Evolutionary conservation across 1,140 invertebrate species (phyloP), one percentile per base, ranked within the genome.

Genomic region (Chionoecetes opilio): DNA sequence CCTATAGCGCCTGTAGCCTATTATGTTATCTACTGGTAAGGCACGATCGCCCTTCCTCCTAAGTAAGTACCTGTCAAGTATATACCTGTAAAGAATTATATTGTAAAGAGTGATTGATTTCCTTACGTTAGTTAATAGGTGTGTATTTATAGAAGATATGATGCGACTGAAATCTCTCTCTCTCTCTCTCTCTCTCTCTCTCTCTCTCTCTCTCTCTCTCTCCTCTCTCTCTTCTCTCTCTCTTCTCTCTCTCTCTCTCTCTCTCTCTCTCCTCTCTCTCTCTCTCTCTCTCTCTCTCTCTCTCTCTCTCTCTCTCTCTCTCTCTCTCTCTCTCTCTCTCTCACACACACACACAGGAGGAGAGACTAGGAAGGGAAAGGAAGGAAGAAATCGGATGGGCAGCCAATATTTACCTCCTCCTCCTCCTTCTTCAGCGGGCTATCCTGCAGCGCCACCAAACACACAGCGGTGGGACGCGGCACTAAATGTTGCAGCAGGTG

Each of bases 1-100:
- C 46, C 8, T 17, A 91, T 46, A 91, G 89, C 29, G 46, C 89
- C 89, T 53, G 46, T 29, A 31, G 89, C n/a, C n/a, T 11, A 29
- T 3, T 53, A 53, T 75, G 31, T 26, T 2, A 34, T 21, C 26
- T 31, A n/a, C 89, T 91, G 46, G n/a, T n/a, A n/a, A 91, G 75
- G 89, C 32, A 31, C 41, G 34, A 46, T 91, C 11, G 31, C 34
- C 46, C 89, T 75, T 21, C 31, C 82, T 93, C 21, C 17, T 11
- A 9, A 35, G 32, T 35, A 82, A 82, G 35, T 92, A 63, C 46
- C 82, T 34, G 35, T 82, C 38, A 35, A 82, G n/a, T n/a, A n/a
- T n/a, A n/a, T n/a, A n/a, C n/a, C n/a, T 35, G 5, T 11, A 21
- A 14, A 32, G 2, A 11, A 92, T 82, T 3, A 82, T 84, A n/a